phyloP scores from a whole-genome alignment of 2,113 vertebrate species.

The Lamprotornis superbus region DNA sequence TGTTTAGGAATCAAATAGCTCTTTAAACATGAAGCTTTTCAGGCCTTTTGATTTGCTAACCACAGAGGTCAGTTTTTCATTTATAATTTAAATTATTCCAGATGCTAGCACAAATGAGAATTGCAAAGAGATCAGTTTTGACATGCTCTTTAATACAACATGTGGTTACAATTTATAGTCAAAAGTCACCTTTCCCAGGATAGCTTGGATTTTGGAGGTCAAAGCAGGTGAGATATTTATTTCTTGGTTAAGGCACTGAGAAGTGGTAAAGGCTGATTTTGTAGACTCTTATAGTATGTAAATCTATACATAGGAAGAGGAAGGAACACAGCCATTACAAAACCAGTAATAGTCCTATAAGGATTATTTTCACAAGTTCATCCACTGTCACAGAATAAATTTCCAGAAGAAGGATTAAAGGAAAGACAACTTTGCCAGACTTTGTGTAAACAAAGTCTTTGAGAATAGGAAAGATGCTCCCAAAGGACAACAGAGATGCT shows the following conservation, averaged over 20 bases:
- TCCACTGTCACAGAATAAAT: neutral
- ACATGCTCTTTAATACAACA: slow-evolving; percentile 1
- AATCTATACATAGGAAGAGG: neutral
- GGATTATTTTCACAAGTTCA: neutral
- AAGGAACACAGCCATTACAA: neutral
- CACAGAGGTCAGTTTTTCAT: slow-evolving; percentile 34
- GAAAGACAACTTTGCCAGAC: neutral
- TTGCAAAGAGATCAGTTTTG: neutral
- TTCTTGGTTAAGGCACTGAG: neutral
- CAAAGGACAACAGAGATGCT: neutral
- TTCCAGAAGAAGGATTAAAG: neutral
- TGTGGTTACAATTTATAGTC: neutral
- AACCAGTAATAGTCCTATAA: neutral
- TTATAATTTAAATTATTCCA: slow-evolving; percentile 51
- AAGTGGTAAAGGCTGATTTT: neutral
- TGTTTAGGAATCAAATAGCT: slow-evolving; percentile 7
- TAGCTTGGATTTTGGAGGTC: slow-evolving; percentile 20
- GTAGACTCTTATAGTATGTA: neutral
- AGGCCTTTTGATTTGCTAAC: slow-evolving; percentile 26
- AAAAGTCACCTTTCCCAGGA: neutral
- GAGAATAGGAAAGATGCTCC: neutral
- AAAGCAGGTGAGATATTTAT: neutral
- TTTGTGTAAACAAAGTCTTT: neutral
- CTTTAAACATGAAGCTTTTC: neutral
- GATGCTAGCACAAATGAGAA: slow-evolving; percentile 21